These are phyloP conservation scores for Sinelater perroti DNA, from an alignment of 2,888 invertebrate species.

Conservation along the genomic window DNA sequence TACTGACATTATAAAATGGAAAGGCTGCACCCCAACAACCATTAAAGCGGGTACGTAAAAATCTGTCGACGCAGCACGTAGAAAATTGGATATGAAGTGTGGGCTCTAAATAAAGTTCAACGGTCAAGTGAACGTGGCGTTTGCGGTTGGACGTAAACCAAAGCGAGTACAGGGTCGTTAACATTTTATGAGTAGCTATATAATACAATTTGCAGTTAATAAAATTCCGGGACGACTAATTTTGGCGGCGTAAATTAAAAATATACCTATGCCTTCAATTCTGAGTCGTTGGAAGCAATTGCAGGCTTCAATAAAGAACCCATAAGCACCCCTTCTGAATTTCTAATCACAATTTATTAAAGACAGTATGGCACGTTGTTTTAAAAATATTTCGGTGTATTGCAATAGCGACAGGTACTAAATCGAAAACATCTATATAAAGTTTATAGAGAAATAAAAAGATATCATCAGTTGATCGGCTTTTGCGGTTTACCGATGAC, in stretches of 20 bases:
- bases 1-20: slow-evolving; percentile 11
- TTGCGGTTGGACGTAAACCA: slow-evolving; percentile 26
- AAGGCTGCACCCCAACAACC: slow-evolving; percentile 11
- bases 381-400: too few relatives aligned
- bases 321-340: too few relatives aligned
- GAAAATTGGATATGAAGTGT: slow-evolving; percentile 31
- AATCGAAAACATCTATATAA: too few relatives aligned
- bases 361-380: too few relatives aligned
- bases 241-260: slow-evolving; percentile 11
- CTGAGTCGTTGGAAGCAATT: too few relatives aligned
- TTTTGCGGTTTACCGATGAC: too few relatives aligned
- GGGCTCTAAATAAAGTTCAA: slow-evolving; percentile 22
- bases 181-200: slow-evolving; percentile 24
- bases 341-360: too few relatives aligned
- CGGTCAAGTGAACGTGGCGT: slow-evolving; percentile 26
- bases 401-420: too few relatives aligned
- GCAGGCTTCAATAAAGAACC: too few relatives aligned
- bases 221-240: slow-evolving; percentile 17
- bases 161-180: slow-evolving; percentile 25
- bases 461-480: too few relatives aligned
- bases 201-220: slow-evolving; percentile 24
- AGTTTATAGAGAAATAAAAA: too few relatives aligned
- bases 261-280: too few relatives aligned
- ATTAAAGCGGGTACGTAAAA: slow-evolving; percentile 21
- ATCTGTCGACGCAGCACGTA: slow-evolving; percentile 22